A percentile compares a stretch with the other conserved stretches of the same genome.
Evolutionary conservation across 2,888 invertebrate species (phyloP).

Genomic region (Prosapia bicincta): DNA sequence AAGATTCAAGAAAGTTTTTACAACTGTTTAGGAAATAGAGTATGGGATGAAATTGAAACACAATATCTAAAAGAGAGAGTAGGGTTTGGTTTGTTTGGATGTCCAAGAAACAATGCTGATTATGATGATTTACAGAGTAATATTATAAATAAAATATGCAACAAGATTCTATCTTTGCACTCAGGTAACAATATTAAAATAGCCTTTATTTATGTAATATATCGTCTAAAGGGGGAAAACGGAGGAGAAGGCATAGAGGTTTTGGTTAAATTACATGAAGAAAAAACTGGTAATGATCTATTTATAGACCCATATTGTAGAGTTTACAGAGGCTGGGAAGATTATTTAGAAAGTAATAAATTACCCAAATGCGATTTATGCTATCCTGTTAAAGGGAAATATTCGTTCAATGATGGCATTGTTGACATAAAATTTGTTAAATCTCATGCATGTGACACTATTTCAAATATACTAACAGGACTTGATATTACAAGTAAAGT

Average conservation of each 20-base stretch:
- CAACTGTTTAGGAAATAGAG: slow-evolving; percentile 21
- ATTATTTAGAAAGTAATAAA: slow-evolving; percentile 24
- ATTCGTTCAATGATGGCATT: slow-evolving; percentile 11
- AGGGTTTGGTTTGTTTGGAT: slow-evolving; percentile 19
- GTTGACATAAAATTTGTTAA: slow-evolving; percentile 18
- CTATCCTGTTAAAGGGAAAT: slow-evolving; percentile 20
- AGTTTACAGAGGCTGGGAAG: slow-evolving; percentile 20
- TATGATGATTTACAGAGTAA: slow-evolving; percentile 9
- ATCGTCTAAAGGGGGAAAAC: slow-evolving; percentile 10
- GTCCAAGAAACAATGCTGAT: background rate
- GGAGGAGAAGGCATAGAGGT: slow-evolving; percentile 21
- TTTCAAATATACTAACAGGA: slow-evolving; percentile 17
- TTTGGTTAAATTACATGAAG: slow-evolving; percentile 9
- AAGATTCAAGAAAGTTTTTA: slow-evolving; percentile 23
- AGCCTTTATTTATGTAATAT: slow-evolving; percentile 11
- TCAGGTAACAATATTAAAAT: slow-evolving; percentile 3
- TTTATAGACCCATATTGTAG: slow-evolving; percentile 22
- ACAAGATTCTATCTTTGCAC: slow-evolving; percentile 18
- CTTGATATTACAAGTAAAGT: slow-evolving; percentile 25
- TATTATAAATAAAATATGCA: slow-evolving; percentile 9
- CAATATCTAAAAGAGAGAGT: slow-evolving; percentile 4
- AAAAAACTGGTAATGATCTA: slow-evolving; percentile 12
- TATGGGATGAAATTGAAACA: slow-evolving; percentile 13
- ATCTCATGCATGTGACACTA: slow-evolving; percentile 24
- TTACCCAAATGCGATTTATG: slow-evolving; percentile 25